Conservation (phyloP, 2,888 invertebrate genomes). For the Nematopogon swammerdamellus region DNA sequence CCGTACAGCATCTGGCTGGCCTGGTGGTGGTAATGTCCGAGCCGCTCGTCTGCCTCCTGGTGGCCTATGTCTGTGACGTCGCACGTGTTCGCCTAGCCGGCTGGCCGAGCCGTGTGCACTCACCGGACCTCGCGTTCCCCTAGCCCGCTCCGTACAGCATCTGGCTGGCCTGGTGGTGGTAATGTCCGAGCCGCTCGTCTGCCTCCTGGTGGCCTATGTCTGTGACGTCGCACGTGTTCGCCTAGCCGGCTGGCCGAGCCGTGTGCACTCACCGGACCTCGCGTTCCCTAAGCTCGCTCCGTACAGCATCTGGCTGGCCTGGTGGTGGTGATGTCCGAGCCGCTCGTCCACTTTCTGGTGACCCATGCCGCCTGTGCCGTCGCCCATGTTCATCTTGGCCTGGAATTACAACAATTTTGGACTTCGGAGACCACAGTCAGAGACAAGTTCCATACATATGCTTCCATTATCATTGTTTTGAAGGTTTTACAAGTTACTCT, state of each 20-base stretch:
- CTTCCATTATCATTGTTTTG: too few relatives aligned
- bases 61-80: slow-evolving; percentile 47
- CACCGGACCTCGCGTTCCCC: slow-evolving; percentile 49
- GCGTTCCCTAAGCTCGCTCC: slow-evolving; percentile 39
- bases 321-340: slow-evolving; percentile 42
- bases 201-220: slow-evolving; percentile 43
- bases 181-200: slow-evolving; percentile 41
- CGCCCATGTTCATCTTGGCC: slow-evolving; percentile 62
- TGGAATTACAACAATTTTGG: too few relatives aligned
- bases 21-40: slow-evolving; percentile 44
- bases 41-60: slow-evolving; percentile 43
- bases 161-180: slow-evolving; percentile 48
- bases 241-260: too few relatives aligned
- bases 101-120: too few relatives aligned
- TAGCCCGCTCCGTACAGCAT: slow-evolving; percentile 44
- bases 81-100: slow-evolving; percentile 59
- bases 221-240: slow-evolving; percentile 56
- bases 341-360: slow-evolving; percentile 49
- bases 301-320: slow-evolving; percentile 39
- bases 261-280: slow-evolving; percentile 37
- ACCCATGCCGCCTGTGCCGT: slow-evolving; percentile 42
- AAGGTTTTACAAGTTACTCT: too few relatives aligned
- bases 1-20: slow-evolving; percentile 54
- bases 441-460: too few relatives aligned
- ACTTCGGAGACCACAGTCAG: too few relatives aligned